These are phyloP conservation scores for Melikaiella ostensackeni DNA, from an alignment of 2,888 invertebrate genomes.

Conservation along the genomic window DNA sequence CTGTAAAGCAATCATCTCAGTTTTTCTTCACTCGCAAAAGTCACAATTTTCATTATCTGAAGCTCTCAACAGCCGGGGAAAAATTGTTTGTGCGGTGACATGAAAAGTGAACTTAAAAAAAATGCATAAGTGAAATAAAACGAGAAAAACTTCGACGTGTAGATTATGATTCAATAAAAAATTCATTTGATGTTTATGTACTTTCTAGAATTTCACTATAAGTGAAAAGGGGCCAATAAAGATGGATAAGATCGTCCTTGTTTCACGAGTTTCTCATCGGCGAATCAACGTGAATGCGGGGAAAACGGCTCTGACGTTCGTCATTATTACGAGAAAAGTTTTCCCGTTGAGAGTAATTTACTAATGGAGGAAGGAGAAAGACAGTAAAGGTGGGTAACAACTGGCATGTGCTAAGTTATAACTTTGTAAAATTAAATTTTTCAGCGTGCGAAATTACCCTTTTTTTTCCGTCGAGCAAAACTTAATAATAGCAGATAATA, in stretches of 20 bases:
- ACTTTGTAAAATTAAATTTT: conserved; percentile 53
- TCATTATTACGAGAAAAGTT: conserved; percentile 44
- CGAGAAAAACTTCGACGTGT: too few species aligned
- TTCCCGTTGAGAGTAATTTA: conserved; percentile 43
- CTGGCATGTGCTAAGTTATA: conserved; percentile 50
- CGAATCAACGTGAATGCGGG: conserved; percentile 30
- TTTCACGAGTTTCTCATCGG: conserved; percentile 40
- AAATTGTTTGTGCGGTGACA: neutral
- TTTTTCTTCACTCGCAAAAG: conserved; percentile 40
- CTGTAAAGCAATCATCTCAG: conserved; percentile 38
- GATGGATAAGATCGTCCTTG: neutral
- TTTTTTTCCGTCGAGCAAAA: conserved; percentile 31
- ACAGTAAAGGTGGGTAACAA: conserved; percentile 45
- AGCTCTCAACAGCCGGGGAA: neutral
- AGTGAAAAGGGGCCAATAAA: neutral
- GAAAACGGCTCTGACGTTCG: conserved; percentile 42
- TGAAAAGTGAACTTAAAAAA: too few species aligned
- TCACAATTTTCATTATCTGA: conserved; percentile 40
- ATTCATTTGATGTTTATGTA: neutral
- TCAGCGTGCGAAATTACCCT: conserved; percentile 40
- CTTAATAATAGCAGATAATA: conserved; percentile 7
- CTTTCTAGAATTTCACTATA: neutral
- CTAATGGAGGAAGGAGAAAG: conserved; percentile 42
- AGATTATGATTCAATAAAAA: neutral
- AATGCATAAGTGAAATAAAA: neutral